Conservation (phyloP, 1,140 invertebrate species). For the Hyles euphorbiae region DNA sequence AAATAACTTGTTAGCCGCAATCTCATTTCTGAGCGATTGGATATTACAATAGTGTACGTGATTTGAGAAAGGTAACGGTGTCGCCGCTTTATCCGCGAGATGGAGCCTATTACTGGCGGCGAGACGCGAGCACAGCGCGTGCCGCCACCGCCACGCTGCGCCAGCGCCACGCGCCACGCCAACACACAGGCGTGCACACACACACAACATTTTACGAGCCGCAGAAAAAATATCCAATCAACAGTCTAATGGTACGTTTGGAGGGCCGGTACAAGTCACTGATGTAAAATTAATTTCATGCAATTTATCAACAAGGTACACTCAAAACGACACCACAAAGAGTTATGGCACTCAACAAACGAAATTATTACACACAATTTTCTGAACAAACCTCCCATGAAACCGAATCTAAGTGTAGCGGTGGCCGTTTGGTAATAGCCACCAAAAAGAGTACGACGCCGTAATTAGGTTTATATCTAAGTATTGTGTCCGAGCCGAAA, state of each 20-base stretch:
- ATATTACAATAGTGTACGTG: conserved; percentile 75
- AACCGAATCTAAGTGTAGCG: conserved; percentile 2
- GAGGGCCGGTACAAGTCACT: conserved; percentile 6
- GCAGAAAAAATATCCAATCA: conserved; percentile 32
- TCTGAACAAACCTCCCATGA: conserved; percentile 5
- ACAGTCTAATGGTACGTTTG: conserved; percentile 5
- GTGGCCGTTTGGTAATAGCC: conserved; percentile 8
- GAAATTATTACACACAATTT: conserved; percentile 12
- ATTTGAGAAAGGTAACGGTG: conserved; percentile 73
- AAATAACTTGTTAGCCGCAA: conserved; percentile 75
- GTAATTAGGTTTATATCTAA: conserved; percentile 51
- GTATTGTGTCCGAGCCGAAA: conserved; percentile 44
- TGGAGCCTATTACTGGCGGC: conserved; percentile 55
- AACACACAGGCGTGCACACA: conserved; percentile 9
- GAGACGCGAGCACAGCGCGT: conserved; percentile 34
- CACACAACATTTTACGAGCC: conserved; percentile 29
- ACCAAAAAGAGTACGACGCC: conserved; percentile 38
- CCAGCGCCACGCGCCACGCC: conserved; percentile 1
- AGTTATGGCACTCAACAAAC: conserved; percentile 10
- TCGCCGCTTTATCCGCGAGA: conserved; percentile 68
- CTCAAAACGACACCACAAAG: conserved; percentile 16
- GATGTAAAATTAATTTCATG: conserved; percentile 21
- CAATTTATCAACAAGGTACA: conserved; percentile 19
- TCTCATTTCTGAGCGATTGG: conserved; percentile 73
- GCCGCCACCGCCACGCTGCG: conserved; percentile 16